Percentiles rank a stretch among this genome's conserved stretches.
Conservation (phyloP, 2,797 vertebrate species). For the Pygocentrus nattereri region DNA sequence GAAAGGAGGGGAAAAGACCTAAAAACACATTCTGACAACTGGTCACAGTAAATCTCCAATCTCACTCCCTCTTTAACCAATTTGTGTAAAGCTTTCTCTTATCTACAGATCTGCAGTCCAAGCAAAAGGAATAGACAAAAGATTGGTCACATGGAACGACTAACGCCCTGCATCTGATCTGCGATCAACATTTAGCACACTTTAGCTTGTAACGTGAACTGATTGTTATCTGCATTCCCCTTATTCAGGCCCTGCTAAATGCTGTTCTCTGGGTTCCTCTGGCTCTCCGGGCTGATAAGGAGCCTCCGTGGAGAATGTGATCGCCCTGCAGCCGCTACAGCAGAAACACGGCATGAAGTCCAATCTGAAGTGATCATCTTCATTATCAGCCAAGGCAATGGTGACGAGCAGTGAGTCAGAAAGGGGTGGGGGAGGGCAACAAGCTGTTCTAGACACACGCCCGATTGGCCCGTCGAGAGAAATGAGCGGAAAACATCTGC, state of each 20-base stretch:
- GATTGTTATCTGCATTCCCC: conserved; percentile 7
- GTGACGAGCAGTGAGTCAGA: conserved; percentile 63
- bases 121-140: neutral
- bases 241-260: conserved; percentile 14
- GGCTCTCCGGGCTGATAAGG: neutral
- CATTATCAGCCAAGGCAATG: conserved; percentile 76
- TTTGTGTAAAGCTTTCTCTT: neutral
- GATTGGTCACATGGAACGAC: conserved; percentile 1
- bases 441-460: conserved; percentile 72
- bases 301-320: neutral
- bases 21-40: neutral
- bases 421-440: conserved; percentile 26
- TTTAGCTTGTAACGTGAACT: conserved; percentile 32
- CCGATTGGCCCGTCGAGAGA: conserved; percentile 72
- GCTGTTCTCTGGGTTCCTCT: conserved; percentile 10
- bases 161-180: conserved; percentile 27
- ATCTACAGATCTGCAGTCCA: conserved; percentile 20
- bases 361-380: conserved; percentile 79
- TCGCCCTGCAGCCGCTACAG: conserved; percentile 1
- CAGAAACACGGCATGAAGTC: conserved; percentile 76
- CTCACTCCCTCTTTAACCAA: neutral
- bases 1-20: neutral
- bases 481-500: conserved; percentile 81
- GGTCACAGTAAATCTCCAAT: neutral
- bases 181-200: conserved; percentile 22